Conservation (phyloP, 2,888 invertebrate species). For the Lepidochitona cinerea region DNA sequence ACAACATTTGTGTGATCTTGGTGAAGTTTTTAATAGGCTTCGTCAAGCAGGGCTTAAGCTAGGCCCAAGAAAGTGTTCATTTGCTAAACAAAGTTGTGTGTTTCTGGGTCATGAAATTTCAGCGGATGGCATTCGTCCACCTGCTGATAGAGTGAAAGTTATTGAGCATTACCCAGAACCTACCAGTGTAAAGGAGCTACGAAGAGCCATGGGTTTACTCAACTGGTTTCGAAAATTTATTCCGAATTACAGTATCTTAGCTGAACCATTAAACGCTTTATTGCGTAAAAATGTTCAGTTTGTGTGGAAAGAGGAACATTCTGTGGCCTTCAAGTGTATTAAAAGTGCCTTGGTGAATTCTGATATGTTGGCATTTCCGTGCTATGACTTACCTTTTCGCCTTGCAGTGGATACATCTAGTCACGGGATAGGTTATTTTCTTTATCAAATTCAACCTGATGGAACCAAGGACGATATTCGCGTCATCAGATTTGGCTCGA, state of each 20-base stretch:
- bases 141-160: too few relatives aligned
- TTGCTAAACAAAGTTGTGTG: background rate
- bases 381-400: slow-evolving; percentile 13
- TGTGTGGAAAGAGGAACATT: slow-evolving; percentile 3
- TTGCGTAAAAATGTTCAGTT: slow-evolving; percentile 2
- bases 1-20: background rate
- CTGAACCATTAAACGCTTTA: background rate
- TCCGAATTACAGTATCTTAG: slow-evolving; percentile 5
- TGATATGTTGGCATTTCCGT: slow-evolving; percentile 14
- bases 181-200: background rate
- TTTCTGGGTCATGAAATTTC: slow-evolving; percentile 8
- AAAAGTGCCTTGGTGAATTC: slow-evolving; percentile 10
- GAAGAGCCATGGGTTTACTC: slow-evolving; percentile 10
- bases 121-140: too few relatives aligned
- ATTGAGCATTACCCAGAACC: slow-evolving; percentile 7
- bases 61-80: slow-evolving; percentile 5
- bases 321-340: slow-evolving; percentile 1
- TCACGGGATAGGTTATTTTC: slow-evolving; percentile 9
- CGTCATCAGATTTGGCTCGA: background rate
- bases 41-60: slow-evolving; percentile 3
- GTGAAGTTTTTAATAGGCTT: background rate
- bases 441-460: background rate
- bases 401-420: slow-evolving; percentile 14
- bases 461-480: background rate
- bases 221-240: too few relatives aligned